phyloP scores from a whole-genome alignment of 2,888 invertebrate species.

The Lissocephala sabroskyi region DNA sequence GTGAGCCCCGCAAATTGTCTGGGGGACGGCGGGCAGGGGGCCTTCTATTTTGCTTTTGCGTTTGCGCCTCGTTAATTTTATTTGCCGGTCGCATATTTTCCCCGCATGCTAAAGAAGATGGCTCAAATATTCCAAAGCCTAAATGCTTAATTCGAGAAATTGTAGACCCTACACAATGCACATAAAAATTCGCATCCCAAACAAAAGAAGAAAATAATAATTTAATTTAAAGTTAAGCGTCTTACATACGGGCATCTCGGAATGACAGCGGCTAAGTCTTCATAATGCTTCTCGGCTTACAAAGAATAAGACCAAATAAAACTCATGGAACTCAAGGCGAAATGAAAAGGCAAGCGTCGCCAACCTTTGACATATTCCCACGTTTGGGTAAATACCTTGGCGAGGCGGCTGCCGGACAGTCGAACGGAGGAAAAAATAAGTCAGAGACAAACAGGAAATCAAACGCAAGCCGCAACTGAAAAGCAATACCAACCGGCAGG shows the following conservation, averaged over 20 bases:
- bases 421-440: slow-evolving; percentile 9
- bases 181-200: background rate
- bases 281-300: background rate
- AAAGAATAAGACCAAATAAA: no score
- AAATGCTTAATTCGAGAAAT: no score
- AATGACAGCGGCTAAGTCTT: background rate
- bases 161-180: no score
- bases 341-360: no score
- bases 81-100: slow-evolving; percentile 2
- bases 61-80: slow-evolving; percentile 28
- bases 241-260: background rate
- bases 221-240: background rate
- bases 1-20: background rate
- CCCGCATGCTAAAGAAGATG: no score
- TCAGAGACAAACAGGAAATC: slow-evolving; percentile 52
- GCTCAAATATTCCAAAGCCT: no score
- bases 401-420: no score
- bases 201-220: background rate
- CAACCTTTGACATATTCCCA: background rate
- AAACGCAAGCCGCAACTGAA: slow-evolving; percentile 44
- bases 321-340: no score
- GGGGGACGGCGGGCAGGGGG: no score
- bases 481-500: slow-evolving; percentile 24
- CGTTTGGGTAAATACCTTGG: no score
- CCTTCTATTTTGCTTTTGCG: no score